These are phyloP conservation scores for Rhagonycha lutea DNA, from an alignment of 2,888 invertebrate species.

Conservation along the genomic window DNA sequence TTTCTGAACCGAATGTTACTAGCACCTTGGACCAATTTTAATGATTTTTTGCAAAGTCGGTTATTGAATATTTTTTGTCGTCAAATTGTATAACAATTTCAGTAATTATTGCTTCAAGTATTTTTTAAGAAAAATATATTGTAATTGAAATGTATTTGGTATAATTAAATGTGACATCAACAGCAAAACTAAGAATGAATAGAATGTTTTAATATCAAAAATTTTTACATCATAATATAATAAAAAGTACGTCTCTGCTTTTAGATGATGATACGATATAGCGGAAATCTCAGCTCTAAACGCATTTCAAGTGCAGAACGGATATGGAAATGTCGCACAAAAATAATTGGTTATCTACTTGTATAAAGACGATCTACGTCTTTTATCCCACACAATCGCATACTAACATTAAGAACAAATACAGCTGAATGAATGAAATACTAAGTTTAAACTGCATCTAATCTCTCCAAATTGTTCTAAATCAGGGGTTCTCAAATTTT, in stretches of 20 bases:
- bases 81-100: neutral
- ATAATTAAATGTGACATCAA: neutral
- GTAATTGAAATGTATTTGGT: neutral
- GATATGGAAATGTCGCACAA: conserved; percentile 44
- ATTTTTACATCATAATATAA: neutral
- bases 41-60: neutral
- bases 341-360: conserved; percentile 43
- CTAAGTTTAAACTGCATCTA: conserved; percentile 11
- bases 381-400: conserved; percentile 27
- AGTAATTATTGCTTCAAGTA: neutral
- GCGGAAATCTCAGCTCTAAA: conserved; percentile 40
- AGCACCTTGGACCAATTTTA: no score
- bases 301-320: conserved; percentile 37
- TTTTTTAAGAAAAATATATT: neutral
- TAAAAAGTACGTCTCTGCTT: conserved; percentile 20
- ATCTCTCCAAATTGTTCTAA: neutral
- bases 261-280: conserved; percentile 32
- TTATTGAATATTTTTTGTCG: neutral
- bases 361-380: conserved; percentile 32
- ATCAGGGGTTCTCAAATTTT: neutral
- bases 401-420: conserved; percentile 20
- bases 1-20: no score
- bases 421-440: conserved; percentile 10
- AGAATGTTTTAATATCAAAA: neutral
- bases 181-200: no score